Evolutionary conservation across 2,888 invertebrate species (phyloP).

Genomic region (Baronia brevicornis): DNA sequence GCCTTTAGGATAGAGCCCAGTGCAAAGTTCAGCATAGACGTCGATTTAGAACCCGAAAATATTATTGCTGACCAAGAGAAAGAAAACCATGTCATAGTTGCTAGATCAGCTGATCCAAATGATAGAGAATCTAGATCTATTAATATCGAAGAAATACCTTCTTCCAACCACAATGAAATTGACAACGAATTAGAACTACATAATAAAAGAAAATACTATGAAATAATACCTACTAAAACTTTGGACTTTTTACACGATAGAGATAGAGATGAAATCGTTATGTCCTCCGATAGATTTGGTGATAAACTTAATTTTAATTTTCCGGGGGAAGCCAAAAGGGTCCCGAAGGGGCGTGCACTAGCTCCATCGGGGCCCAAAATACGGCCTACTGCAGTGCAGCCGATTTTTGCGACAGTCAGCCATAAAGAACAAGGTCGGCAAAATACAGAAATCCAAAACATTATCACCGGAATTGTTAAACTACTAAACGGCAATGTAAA

Average conservation of each 20-base stretch:
- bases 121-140: conserved; percentile 67
- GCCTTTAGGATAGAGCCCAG: conserved; percentile 62
- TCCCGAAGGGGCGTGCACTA: conserved; percentile 81
- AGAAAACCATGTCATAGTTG: conserved; percentile 60
- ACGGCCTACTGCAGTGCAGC: conserved; percentile 69
- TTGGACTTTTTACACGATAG: conserved; percentile 41
- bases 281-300: conserved; percentile 55
- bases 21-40: conserved; percentile 32
- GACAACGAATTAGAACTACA: conserved; percentile 74
- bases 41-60: conserved; percentile 25
- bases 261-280: conserved; percentile 50
- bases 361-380: conserved; percentile 81
- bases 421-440: conserved; percentile 62
- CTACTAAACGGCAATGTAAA: conserved; percentile 91
- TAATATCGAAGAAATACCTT: conserved; percentile 66
- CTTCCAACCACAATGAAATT: conserved; percentile 74
- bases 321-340: conserved; percentile 86
- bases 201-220: conserved; percentile 63
- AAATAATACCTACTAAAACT: conserved; percentile 76
- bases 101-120: conserved; percentile 72
- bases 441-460: conserved; percentile 87
- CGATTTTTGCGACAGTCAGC: conserved; percentile 70
- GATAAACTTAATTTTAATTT: conserved; percentile 64
- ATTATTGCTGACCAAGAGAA: conserved; percentile 29
- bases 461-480: conserved; percentile 92